phyloP scores from a whole-genome alignment of 2,797 vertebrate species.

The Eutrigla gurnardus region DNA sequence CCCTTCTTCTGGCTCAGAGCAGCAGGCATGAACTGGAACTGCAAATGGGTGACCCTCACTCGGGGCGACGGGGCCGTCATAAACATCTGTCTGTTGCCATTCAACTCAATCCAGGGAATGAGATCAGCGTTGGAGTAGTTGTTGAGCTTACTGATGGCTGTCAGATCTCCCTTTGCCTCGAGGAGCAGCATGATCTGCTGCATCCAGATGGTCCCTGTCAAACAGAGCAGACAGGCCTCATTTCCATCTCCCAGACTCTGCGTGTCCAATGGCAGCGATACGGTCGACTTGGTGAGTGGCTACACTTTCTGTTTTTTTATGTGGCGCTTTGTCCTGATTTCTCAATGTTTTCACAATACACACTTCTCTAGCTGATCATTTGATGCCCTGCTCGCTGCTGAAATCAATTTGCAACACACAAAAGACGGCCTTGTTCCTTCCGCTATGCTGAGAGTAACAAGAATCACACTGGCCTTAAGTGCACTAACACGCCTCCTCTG shows the following conservation, averaged over 20 bases:
- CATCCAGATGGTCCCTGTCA: slow-evolving; percentile 80
- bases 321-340: slow-evolving; percentile 11
- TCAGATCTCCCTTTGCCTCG: slow-evolving; percentile 66
- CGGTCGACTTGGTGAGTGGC: slow-evolving; percentile 5
- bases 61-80: slow-evolving; percentile 53
- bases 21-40: slow-evolving; percentile 62
- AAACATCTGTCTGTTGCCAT: slow-evolving; percentile 48
- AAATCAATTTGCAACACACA: slow-evolving; percentile 28
- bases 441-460: not conserved
- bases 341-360: slow-evolving; percentile 18
- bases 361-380: slow-evolving; percentile 14
- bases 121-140: slow-evolving; percentile 14
- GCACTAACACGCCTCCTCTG: not conserved
- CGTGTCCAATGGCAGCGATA: slow-evolving; percentile 7
- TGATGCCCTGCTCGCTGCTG: slow-evolving; percentile 14
- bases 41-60: slow-evolving; percentile 67
- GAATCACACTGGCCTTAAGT: slow-evolving; percentile 12
- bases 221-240: slow-evolving; percentile 9
- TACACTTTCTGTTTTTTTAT: not conserved
- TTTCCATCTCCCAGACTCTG: not conserved
- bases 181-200: slow-evolving; percentile 79
- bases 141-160: slow-evolving; percentile 16
- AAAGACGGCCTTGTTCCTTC: slow-evolving; percentile 12
- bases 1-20: slow-evolving; percentile 68
- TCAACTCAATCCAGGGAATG: slow-evolving; percentile 75